Percentiles rank a stretch among this genome's conserved stretches.
Conservation (phyloP, 2,113 vertebrate genomes). For the cat (Felis catus) region DNA sequence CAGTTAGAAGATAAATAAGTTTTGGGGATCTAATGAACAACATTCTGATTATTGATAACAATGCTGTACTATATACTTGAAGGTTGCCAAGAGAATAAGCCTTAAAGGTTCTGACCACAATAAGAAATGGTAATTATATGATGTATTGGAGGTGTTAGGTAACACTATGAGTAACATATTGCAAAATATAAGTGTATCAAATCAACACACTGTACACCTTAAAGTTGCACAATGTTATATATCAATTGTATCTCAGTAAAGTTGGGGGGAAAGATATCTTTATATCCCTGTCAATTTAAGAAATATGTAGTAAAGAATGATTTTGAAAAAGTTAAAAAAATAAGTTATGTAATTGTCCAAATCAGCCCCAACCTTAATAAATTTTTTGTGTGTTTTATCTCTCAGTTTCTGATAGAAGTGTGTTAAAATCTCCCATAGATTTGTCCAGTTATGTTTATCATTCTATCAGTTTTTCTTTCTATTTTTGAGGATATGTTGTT, state of each 20-base stretch:
- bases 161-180: background rate
- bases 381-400: background rate
- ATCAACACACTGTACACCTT: background rate
- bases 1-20: background rate
- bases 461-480: background rate
- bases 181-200: background rate
- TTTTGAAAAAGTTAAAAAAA: background rate
- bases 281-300: background rate
- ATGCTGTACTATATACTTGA: background rate
- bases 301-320: background rate
- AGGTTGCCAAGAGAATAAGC: background rate
- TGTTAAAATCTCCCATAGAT: background rate
- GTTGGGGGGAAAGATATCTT: background rate
- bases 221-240: background rate
- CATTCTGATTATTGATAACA: background rate
- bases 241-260: background rate
- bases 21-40: background rate
- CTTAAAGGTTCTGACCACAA: background rate
- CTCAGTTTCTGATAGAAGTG: background rate
- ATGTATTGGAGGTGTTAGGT: background rate
- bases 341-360: background rate
- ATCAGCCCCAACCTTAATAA: background rate
- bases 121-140: background rate
- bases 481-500: background rate
- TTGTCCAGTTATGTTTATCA: background rate